Base-by-base conservation (phyloP, 2,888 invertebrate genomes). In the Eudasyphora cyanicolor region DNA sequence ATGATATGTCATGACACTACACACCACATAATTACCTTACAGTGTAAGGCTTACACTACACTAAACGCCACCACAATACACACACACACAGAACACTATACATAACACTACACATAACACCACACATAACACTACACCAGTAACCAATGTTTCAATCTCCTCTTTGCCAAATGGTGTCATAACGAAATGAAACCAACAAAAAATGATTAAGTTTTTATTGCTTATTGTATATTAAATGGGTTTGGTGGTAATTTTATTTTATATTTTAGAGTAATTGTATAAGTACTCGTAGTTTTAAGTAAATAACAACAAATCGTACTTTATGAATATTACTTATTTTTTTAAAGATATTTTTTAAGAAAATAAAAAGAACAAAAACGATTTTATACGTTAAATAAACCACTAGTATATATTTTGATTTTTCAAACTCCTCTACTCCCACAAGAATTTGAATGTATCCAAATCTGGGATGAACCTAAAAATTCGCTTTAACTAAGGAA, bases 191-290 rank as follows among this genome's bases (percentile, higher is more conserved):
- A 35, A 38, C 19, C 19, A 29, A 17, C 14, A 4, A 32, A 32
- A 32, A 32, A 67, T 69, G 12, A 69, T 45, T 42, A 45, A 5
- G 12, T 69, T 69, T 45, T 32, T 69, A 21, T 19, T 69, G 12
- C 7, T 12, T 27, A 19, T 24, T 12, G 19, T 57, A 27, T 27
- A 54, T 6, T 54, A 24, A 21, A 24, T 19, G 27, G 12, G 57
- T 24, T 57, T 1, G 19, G 0, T 29, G 60, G 60, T 29, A 7
- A n/a, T 32, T 57, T 27, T 1, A 27, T 5, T 57, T 27, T 27
- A 17, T 57, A n/a, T 38, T n/a, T 42, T 12, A 2, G 38, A 10
- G 12, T 27, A 57, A n/a, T 54, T 54, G 8, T 21, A 6, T 54
- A 21, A 54, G 8, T 38, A n/a, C n/a, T n/a, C n/a, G n/a, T n/a